A percentile compares a stretch with the other conserved stretches of the same genome.
These are phyloP conservation scores for Carduelis carduelis DNA, from an alignment of 2,797 vertebrate genomes.

Conservation along the genomic window DNA sequence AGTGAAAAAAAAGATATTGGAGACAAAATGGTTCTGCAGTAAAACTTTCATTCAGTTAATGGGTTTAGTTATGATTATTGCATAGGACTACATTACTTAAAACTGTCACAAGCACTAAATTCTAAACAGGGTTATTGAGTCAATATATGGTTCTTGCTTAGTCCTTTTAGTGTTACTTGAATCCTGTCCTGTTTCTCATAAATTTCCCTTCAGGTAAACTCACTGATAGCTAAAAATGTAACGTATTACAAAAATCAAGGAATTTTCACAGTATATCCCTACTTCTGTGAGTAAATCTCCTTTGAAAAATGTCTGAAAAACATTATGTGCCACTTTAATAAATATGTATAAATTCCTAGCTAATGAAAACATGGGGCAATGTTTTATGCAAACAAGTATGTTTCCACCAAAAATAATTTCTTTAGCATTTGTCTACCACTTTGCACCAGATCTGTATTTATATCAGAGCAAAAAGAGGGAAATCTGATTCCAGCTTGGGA, in stretches of 20 bases:
- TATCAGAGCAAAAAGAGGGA: background rate
- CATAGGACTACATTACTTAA: background rate
- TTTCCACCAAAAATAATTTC: background rate
- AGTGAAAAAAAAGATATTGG: background rate
- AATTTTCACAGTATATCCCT: background rate
- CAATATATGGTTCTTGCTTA: background rate
- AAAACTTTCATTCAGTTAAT: slow-evolving; percentile 21
- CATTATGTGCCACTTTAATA: background rate
- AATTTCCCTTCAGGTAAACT: background rate
- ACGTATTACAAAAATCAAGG: background rate
- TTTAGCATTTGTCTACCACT: background rate
- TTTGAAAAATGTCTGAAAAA: background rate
- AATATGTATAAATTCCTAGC: background rate
- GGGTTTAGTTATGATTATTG: slow-evolving; percentile 19
- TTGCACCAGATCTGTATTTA: fast-evolving
- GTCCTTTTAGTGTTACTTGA: background rate
- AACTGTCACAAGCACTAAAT: background rate
- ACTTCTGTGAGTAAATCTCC: background rate
- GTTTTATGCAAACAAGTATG: background rate
- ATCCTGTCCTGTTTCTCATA: background rate
- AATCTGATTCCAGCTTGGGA: background rate
- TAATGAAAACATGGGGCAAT: background rate
- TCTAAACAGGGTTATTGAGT: background rate
- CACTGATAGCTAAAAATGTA: background rate
- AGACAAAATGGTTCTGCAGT: background rate